Evolutionary conservation across 2,113 vertebrate species (phyloP).

Genomic region (Argyrosomus japonicus): DNA sequence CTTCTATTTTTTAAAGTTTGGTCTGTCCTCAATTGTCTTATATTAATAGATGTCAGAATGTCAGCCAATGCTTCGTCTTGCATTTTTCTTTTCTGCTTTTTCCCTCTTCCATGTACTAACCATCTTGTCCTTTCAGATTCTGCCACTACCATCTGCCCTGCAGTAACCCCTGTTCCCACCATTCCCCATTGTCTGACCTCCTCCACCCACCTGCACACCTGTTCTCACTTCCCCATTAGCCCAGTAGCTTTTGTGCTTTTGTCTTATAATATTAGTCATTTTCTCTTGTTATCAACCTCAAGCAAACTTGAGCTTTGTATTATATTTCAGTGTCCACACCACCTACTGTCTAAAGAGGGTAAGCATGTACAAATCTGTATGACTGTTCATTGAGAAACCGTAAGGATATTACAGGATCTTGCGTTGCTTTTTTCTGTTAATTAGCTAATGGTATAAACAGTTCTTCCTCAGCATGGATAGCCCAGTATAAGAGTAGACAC

Average conservation of each 20-base stretch:
- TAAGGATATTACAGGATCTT: too few relatives aligned
- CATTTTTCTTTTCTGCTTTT: background rate
- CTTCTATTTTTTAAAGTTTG: background rate
- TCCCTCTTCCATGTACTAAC: background rate
- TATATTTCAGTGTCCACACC: too few relatives aligned
- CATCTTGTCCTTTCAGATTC: background rate
- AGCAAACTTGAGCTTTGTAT: background rate
- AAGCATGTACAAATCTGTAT: too few relatives aligned
- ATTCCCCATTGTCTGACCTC: background rate
- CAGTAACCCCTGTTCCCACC: too few relatives aligned
- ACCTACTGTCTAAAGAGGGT: too few relatives aligned
- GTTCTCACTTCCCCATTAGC: background rate
- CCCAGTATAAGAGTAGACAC: background rate
- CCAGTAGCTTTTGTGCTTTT: background rate
- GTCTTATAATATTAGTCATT: too few relatives aligned
- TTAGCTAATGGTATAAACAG: too few relatives aligned
- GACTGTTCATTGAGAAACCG: too few relatives aligned
- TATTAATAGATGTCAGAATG: too few relatives aligned
- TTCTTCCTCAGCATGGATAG: too few relatives aligned
- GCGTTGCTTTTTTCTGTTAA: too few relatives aligned
- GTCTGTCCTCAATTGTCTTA: background rate
- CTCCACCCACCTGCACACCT: background rate
- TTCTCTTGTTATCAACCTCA: background rate
- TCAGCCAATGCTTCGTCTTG: background rate
- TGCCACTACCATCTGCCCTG: background rate